Conservation (phyloP, 2,797 vertebrate genomes). For the Sebastes vulpes region DNA sequence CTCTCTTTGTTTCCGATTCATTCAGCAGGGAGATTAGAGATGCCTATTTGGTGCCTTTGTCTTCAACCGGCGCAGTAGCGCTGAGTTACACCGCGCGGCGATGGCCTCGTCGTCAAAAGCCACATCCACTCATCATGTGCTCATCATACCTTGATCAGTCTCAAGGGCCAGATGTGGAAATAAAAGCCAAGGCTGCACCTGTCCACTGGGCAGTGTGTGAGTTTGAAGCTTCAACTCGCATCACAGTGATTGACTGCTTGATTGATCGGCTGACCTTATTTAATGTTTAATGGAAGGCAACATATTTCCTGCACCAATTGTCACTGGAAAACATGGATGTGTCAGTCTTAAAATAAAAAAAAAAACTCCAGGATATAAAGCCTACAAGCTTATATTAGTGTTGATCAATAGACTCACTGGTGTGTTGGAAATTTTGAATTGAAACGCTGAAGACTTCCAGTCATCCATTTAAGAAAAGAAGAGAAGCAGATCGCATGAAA, state of each 20-base stretch:
- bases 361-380: constrained; percentile 21
- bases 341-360: not conserved
- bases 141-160: constrained; percentile 41
- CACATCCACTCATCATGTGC: constrained; percentile 39
- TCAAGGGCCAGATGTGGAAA: constrained; percentile 15
- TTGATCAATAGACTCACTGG: not conserved
- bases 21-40: constrained; percentile 88
- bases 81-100: constrained; percentile 52
- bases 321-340: not conserved
- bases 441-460: not conserved
- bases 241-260: not conserved
- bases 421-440: not conserved
- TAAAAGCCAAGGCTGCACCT: constrained; percentile 21
- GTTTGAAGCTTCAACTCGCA: constrained; percentile 6
- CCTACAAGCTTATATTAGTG: not conserved
- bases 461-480: constrained; percentile 9
- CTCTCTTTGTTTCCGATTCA: constrained; percentile 85
- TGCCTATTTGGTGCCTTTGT: constrained; percentile 87
- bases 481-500: constrained; percentile 2
- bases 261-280: constrained; percentile 44
- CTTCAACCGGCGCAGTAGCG: constrained; percentile 61
- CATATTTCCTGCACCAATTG: not conserved
- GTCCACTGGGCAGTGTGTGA: not conserved
- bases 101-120: constrained; percentile 42
- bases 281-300: constrained; percentile 3